Base-by-base conservation (phyloP, 2,888 invertebrate species). In the Drosophila melanosoma region DNA sequence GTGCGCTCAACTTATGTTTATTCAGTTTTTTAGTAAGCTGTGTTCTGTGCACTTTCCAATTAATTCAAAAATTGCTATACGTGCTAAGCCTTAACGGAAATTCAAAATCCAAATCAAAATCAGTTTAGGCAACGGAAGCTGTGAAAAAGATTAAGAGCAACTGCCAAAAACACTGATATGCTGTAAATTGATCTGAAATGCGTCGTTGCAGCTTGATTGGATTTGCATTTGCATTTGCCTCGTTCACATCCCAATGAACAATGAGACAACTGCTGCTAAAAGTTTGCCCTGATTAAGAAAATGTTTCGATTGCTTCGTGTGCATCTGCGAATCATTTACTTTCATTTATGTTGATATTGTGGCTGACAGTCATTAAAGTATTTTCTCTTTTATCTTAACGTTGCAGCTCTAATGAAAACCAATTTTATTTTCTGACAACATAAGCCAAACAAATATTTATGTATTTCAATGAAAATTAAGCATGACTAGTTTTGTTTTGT, bases 171-270 rank as follows among this genome's bases (percentile, higher is more conserved):
- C 36, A 48, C 32, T 48, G 35, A 51, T 53, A 17, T 66, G 33
- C 52, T 29, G 20, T 11, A 56, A 52, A 74, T 58, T 54, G 52
- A 60, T 60, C 62, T 59, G 67, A 38, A 32, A 26, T 54, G 54
- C 49, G 65, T 59, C 40, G 62, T 57, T 48, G 40, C 53, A 62
- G 63, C 40, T 66, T 67, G 67, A 74, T 74, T 78, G 58, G 67
- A 61, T 77, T 78, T 68, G 52, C 70, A 70, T 57, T 65, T 78
- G 58, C 69, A 61, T 77, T 78, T 68, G 52, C 70, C 66, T 52
- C 62, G 48, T 57, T 48, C 51, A 32, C 61, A 68, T 56, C 52
- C 45, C 38, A 45, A 59, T 65, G 56, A 32, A 11, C 40, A 36
- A 58, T 20, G 20, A 26, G 51, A 23, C 4, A 35, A 35, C 5